These are phyloP conservation scores for Aphelocoma californica DNA, from an alignment of 2,797 vertebrate genomes.

Conservation along the genomic window DNA sequence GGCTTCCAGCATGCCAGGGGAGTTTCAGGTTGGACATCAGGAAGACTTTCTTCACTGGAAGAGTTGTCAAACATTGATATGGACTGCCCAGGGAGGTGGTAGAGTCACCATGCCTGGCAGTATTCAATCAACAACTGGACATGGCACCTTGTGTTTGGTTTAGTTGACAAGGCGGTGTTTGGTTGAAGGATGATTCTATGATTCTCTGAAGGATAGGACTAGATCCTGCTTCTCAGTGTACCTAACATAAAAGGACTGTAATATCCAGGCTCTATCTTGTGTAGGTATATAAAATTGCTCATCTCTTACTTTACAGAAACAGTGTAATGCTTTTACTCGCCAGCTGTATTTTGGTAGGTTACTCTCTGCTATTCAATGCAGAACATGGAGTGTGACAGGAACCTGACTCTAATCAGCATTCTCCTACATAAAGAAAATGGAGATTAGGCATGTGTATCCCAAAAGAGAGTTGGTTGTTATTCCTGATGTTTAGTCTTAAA, in stretches of 20 bases:
- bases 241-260: neutral
- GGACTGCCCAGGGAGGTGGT: neutral
- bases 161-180: neutral
- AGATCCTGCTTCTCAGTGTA: neutral
- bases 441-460: neutral
- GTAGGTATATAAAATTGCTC: neutral
- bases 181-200: neutral
- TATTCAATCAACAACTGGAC: neutral
- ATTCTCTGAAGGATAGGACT: neutral
- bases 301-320: neutral
- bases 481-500: neutral
- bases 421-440: neutral
- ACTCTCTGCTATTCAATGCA: neutral
- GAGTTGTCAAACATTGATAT: neutral
- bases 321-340: neutral
- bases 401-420: neutral
- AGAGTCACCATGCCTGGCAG: neutral
- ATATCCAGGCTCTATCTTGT: neutral
- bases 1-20: neutral
- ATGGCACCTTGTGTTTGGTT: neutral
- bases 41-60: neutral
- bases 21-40: neutral
- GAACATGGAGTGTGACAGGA: neutral
- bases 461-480: neutral
- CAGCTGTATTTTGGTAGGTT: neutral